These are phyloP conservation scores for Macroglossus sobrinus DNA, from an alignment of 2,113 vertebrate genomes.

Conservation along the genomic window DNA sequence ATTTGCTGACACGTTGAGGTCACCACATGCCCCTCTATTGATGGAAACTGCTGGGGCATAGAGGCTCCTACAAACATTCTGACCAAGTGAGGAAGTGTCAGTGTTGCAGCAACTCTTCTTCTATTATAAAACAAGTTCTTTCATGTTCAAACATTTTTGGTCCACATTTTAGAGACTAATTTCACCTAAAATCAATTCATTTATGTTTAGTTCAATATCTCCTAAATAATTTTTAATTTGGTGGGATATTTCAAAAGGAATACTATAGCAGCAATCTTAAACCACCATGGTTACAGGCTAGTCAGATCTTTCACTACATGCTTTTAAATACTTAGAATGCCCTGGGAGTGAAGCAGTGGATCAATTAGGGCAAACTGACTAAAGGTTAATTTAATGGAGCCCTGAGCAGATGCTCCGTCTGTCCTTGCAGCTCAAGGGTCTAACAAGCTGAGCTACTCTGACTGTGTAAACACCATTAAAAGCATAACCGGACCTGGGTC, in stretches of 20 bases:
- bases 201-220: background rate
- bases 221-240: conserved; percentile 31
- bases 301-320: background rate
- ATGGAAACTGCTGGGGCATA: background rate
- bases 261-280: conserved; percentile 11
- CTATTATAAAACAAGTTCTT: background rate
- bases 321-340: conserved; percentile 32
- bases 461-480: conserved; percentile 59
- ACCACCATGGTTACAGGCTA: background rate
- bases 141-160: background rate
- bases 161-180: conserved; percentile 11
- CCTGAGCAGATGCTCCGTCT: background rate
- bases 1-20: background rate
- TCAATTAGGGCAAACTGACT: conserved; percentile 50
- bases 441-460: conserved; percentile 52
- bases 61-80: background rate
- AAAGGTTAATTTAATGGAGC: conserved; percentile 61
- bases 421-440: background rate
- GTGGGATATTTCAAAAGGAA: conserved; percentile 55
- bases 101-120: background rate
- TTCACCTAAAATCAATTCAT: conserved; percentile 19
- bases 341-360: background rate
- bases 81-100: background rate
- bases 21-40: background rate
- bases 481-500: background rate